Conservation (phyloP, 1,140 invertebrate species). For the Eumaeus atala region DNA sequence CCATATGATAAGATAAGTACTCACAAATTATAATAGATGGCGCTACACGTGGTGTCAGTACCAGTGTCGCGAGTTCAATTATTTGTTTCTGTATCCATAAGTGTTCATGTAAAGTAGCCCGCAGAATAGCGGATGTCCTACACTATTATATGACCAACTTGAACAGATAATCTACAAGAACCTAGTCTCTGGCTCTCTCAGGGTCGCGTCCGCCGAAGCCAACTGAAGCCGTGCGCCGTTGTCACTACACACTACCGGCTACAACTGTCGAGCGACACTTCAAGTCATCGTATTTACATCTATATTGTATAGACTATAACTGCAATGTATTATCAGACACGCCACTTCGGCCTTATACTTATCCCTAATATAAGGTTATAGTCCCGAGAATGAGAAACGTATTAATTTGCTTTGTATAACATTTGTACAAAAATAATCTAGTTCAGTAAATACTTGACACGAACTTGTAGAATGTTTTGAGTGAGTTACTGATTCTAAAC, state of each 20-base stretch:
- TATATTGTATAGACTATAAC: slow-evolving; percentile 18
- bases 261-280: slow-evolving; percentile 68
- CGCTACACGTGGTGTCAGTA: not conserved
- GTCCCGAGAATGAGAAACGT: slow-evolving; percentile 6
- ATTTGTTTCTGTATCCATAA: not conserved
- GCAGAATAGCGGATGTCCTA: not conserved
- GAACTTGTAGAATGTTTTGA: too few relatives aligned
- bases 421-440: too few relatives aligned
- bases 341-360: slow-evolving; percentile 10
- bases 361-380: slow-evolving; percentile 15
- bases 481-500: too few relatives aligned
- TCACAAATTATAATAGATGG: not conserved
- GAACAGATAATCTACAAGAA: slow-evolving; percentile 41
- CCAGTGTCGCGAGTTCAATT: not conserved
- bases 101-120: too few relatives aligned
- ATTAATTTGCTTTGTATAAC: too few relatives aligned
- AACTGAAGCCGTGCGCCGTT: slow-evolving; percentile 66
- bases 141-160: slow-evolving; percentile 14
- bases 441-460: too few relatives aligned
- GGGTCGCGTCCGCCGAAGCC: slow-evolving; percentile 52
- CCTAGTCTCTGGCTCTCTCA: slow-evolving; percentile 32
- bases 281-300: slow-evolving; percentile 47
- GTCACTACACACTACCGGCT: slow-evolving; percentile 67
- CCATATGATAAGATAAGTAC: too few relatives aligned
- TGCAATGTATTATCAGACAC: slow-evolving; percentile 13